These are phyloP conservation scores for Caenorhabditis inopinata DNA, from an alignment of 1,140 invertebrate species.

Conservation along the genomic window DNA sequence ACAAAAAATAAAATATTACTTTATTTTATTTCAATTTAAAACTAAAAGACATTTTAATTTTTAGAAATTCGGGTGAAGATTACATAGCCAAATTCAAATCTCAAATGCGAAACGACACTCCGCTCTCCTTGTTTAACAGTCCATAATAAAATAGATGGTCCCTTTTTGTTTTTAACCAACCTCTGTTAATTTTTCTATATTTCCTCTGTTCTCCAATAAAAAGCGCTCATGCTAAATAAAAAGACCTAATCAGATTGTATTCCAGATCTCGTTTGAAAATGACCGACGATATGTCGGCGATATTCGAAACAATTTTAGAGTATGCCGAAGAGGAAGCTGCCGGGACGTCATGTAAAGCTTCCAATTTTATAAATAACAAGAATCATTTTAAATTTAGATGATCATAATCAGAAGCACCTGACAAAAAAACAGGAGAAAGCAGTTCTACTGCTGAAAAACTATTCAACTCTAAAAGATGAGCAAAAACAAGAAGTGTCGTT, in stretches of 20 bases:
- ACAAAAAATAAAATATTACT: no score
- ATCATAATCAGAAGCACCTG: no score
- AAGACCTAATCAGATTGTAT: neutral
- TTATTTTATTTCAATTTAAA: no score
- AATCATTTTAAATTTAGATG: no score
- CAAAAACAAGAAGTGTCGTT: neutral
- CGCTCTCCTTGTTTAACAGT: neutral
- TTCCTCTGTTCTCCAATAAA: no score
- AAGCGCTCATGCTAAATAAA: no score
- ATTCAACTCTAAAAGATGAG: neutral
- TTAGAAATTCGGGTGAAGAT: no score
- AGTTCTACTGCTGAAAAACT: neutral
- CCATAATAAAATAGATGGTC: neutral
- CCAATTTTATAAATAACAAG: no score
- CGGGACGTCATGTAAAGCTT: neutral
- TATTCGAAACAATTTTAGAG: constrained; percentile 1
- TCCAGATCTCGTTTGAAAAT: neutral
- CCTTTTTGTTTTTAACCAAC: neutral
- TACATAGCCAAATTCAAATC: neutral
- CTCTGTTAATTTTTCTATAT: no score
- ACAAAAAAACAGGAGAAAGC: neutral
- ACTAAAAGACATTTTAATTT: no score
- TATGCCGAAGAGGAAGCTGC: neutral
- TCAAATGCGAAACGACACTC: neutral
- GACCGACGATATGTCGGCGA: constrained; percentile 17